Evolutionary conservation across 2,797 vertebrate species (phyloP), one percentile per base, ranked within the genome.

Genomic region (Dermochelys coriacea): DNA sequence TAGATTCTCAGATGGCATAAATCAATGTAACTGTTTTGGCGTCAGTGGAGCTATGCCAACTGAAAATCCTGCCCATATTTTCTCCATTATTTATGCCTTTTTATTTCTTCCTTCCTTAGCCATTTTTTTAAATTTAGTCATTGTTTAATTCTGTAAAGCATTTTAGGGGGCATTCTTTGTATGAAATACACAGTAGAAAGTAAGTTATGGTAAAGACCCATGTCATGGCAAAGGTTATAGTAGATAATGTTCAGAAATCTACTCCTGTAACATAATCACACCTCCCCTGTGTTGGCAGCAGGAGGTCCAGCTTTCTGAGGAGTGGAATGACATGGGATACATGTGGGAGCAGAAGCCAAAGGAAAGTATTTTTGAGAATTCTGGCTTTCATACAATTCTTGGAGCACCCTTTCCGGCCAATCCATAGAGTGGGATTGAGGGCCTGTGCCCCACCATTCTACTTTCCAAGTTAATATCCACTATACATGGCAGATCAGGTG

Each of bases 151-250:
- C 59, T 31, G 88, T 49, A 61, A 91, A 88, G 12, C 2, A 3
- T 75, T 89, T 16, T 54, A 84, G 14, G n/a, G 27, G 51, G 21
- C 37, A 61, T 8, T 52, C 16, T 81, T 80, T 78, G 12, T 82
- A 55, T 54, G 37, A 95, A 95, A 93, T 52, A 89, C 1, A 19
- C 41, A 31, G 93, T 85, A 5, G 82, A 81, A 95, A 95, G 93
- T 55, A 87, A 82, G 85, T 87, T 81, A 12, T 86, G 31, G 41
- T 29, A 91, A 37, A 88, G 87, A 88, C 80, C 18, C 12, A 27
- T 52, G 57, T 87, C 84, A 80, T 74, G 82, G 89, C 19, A 85
- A 95, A 55, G 12, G 41, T 31, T 82, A 25, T 57, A 1, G 0
- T 8, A 77, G 11, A 47, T 80, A 57, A 37, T 45, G 71, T 50